phyloP scores from a whole-genome alignment of 2,888 invertebrate genomes.

The Hirtodrosophila histrioides region DNA sequence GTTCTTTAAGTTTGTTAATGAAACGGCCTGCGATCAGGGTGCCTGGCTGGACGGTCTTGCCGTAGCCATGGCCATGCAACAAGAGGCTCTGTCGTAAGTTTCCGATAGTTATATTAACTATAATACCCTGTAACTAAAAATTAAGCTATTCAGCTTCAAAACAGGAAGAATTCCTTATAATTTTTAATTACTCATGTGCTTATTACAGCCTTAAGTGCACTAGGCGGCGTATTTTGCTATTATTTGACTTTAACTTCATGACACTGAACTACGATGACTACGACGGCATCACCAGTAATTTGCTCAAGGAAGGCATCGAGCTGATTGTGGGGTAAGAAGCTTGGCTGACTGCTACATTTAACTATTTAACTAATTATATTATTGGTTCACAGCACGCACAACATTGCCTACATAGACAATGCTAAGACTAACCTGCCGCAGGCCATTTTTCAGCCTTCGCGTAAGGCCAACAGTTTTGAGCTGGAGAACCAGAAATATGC shows the following conservation, averaged over 20 bases:
- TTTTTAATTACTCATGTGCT: background rate
- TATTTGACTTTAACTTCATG: conserved; percentile 87
- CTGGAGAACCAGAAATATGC: conserved; percentile 84
- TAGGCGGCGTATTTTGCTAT: conserved; percentile 86
- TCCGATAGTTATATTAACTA: background rate
- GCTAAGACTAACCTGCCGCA: conserved; percentile 73
- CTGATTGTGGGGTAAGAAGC: conserved; percentile 87
- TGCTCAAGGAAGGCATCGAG: conserved; percentile 86
- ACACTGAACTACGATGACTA: conserved; percentile 85
- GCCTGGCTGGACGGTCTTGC: conserved; percentile 89
- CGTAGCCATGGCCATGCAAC: conserved; percentile 86
- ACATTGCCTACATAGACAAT: conserved; percentile 82
- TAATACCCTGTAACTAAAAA: too few species aligned
- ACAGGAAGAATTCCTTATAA: too few species aligned
- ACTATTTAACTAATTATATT: background rate
- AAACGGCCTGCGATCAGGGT: conserved; percentile 85
- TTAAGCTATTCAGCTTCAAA: too few species aligned
- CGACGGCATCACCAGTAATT: conserved; percentile 85
- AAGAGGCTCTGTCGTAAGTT: conserved; percentile 77
- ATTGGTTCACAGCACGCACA: conserved; percentile 73
- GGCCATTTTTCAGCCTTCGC: conserved; percentile 61
- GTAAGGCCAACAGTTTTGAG: conserved; percentile 63
- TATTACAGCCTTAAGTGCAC: conserved; percentile 83
- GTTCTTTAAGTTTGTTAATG: conserved; percentile 79
- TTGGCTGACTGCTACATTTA: too few species aligned